A percentile compares a stretch with the other conserved stretches of the same genome.
These are phyloP conservation scores for Lordiphosa clarofinis DNA, from an alignment of 1,140 invertebrate genomes.

Conservation along the genomic window DNA sequence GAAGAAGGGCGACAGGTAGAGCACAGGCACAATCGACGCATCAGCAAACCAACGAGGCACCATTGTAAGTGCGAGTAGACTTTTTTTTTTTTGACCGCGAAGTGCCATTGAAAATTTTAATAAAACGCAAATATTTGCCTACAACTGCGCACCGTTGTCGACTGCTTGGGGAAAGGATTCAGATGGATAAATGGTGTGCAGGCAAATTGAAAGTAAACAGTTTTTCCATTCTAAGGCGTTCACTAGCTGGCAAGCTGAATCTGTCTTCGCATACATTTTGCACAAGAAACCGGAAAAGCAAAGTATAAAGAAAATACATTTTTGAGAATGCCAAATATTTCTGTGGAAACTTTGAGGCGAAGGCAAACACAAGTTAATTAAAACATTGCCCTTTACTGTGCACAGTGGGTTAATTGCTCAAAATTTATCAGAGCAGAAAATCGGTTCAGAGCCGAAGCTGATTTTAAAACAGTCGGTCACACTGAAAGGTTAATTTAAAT, in stretches of 20 bases:
- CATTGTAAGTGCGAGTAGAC: conserved; percentile 2
- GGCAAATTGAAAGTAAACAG: conserved; percentile 73
- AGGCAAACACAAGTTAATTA: conserved; percentile 70
- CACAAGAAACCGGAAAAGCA: neutral
- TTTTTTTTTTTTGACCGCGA: conserved; percentile 17
- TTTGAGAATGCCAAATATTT: conserved; percentile 29
- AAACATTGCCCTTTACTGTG: conserved; percentile 40
- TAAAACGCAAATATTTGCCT: conserved; percentile 66
- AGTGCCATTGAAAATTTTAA: conserved; percentile 49
- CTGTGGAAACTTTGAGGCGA: conserved; percentile 45
- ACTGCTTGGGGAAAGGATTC: conserved; percentile 31
- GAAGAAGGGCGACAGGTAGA: conserved; percentile 34
- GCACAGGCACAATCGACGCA: conserved; percentile 20
- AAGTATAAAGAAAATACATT: conserved; percentile 1
- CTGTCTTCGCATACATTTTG: conserved; percentile 50
- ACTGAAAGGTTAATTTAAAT: too few species aligned
- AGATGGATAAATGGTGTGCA: conserved; percentile 30
- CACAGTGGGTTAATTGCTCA: too few species aligned
- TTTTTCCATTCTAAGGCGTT: neutral
- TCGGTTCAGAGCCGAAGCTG: too few species aligned
- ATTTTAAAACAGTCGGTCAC: too few species aligned
- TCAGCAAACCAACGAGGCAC: conserved; percentile 22
- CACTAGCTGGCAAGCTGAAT: conserved; percentile 18
- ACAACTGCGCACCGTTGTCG: conserved; percentile 14
- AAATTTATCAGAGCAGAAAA: too few species aligned